Conservation (phyloP, 2,888 invertebrate species). For the Byasa hedistus region DNA sequence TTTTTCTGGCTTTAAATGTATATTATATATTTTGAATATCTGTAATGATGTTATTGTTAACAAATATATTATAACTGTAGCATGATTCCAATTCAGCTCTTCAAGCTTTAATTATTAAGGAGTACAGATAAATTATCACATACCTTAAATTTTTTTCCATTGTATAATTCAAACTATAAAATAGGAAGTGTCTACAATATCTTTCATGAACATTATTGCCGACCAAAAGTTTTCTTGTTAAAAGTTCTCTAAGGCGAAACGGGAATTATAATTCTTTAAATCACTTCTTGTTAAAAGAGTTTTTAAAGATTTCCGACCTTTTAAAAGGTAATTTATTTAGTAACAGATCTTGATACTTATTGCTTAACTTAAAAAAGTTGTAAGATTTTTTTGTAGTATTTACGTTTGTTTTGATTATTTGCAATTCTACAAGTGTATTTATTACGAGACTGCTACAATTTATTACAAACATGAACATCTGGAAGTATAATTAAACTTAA, state of each 20-base stretch:
- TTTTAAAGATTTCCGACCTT: conserved; percentile 25
- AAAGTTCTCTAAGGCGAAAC: conserved; percentile 76
- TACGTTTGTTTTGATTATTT: not conserved
- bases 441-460: too few species aligned
- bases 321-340: conserved; percentile 14
- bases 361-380: not conserved
- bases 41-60: too few species aligned
- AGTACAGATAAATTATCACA: not conserved
- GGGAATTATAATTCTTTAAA: conserved; percentile 75
- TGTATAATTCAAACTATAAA: conserved; percentile 35
- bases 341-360: not conserved
- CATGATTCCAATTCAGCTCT: too few species aligned
- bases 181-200: conserved; percentile 67
- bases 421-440: too few species aligned
- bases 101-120: too few species aligned
- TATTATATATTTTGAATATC: too few species aligned
- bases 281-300: conserved; percentile 53
- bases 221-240: conserved; percentile 77
- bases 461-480: too few species aligned
- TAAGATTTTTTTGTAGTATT: not conserved
- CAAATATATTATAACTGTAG: too few species aligned
- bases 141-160: not conserved
- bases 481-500: too few species aligned
- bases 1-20: too few species aligned
- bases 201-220: conserved; percentile 67